These are phyloP conservation scores for Tragelaphus imberbis DNA, from an alignment of 2,113 vertebrate genomes.

Conservation along the genomic window DNA sequence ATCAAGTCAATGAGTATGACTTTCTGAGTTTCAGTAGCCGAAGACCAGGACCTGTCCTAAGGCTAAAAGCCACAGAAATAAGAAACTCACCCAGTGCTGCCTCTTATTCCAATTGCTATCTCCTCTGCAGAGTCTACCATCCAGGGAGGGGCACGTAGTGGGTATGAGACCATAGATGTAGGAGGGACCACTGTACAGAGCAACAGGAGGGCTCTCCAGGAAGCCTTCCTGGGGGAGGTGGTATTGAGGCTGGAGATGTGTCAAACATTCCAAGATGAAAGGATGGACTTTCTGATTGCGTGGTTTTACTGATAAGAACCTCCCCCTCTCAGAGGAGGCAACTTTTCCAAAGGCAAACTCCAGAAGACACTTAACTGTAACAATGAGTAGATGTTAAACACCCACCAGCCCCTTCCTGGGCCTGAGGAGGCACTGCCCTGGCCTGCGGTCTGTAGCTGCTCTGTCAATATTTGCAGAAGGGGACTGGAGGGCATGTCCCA, in stretches of 20 bases:
- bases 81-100: no score
- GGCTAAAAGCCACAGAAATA: background rate
- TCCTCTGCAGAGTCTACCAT: background rate
- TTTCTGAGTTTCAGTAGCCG: background rate
- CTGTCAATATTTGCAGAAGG: fast-evolving
- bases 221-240: background rate
- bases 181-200: background rate
- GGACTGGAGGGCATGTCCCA: background rate
- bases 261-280: background rate
- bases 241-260: background rate
- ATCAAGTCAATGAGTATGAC: background rate
- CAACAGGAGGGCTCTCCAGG: background rate
- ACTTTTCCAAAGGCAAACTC: background rate
- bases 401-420: background rate
- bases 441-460: background rate
- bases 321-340: background rate
- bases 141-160: background rate
- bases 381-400: fast-evolving
- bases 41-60: background rate
- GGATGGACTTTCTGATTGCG: background rate
- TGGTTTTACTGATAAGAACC: background rate
- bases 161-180: background rate
- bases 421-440: background rate
- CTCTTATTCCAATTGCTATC: fast-evolving
- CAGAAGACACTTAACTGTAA: background rate